These are phyloP conservation scores for Eolophus roseicapilla DNA, from an alignment of 2,113 vertebrate genomes.

Conservation along the genomic window DNA sequence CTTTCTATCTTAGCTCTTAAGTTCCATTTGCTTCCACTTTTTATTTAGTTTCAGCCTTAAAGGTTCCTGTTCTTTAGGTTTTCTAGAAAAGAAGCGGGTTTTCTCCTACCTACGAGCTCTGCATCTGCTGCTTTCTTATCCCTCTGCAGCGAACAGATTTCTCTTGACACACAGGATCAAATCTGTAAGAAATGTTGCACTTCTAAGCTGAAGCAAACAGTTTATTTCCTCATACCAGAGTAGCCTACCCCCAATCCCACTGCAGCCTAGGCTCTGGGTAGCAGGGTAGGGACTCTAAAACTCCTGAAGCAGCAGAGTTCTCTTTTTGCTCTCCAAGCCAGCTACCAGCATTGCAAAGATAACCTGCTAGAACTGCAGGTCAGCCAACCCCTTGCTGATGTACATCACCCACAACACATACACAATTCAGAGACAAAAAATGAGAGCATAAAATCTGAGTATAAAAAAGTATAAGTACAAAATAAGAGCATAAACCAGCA, in stretches of 20 bases:
- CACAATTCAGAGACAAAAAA: too few relatives aligned
- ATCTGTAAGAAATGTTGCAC: accelerated
- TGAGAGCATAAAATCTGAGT: neutral
- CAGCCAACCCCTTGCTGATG: accelerated
- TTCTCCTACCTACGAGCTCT: neutral
- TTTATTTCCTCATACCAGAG: neutral
- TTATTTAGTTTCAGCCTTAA: neutral
- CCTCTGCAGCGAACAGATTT: accelerated
- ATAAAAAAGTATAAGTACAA: neutral
- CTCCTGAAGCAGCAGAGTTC: accelerated
- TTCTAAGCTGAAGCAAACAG: neutral
- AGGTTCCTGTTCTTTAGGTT: neutral
- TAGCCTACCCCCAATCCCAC: accelerated
- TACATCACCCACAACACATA: accelerated
- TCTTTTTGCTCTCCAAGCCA: neutral
- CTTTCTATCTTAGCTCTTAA: neutral
- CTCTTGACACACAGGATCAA: accelerated
- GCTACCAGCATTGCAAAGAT: neutral
- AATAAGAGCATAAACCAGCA: accelerated
- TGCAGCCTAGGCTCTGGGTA: neutral
- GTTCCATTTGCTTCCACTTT: neutral
- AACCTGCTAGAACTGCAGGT: neutral
- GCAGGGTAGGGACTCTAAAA: neutral
- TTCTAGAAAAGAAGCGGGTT: neutral
- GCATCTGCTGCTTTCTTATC: neutral